Conservation (phyloP, 1,140 invertebrate genomes). For the Dreissena polymorpha region DNA sequence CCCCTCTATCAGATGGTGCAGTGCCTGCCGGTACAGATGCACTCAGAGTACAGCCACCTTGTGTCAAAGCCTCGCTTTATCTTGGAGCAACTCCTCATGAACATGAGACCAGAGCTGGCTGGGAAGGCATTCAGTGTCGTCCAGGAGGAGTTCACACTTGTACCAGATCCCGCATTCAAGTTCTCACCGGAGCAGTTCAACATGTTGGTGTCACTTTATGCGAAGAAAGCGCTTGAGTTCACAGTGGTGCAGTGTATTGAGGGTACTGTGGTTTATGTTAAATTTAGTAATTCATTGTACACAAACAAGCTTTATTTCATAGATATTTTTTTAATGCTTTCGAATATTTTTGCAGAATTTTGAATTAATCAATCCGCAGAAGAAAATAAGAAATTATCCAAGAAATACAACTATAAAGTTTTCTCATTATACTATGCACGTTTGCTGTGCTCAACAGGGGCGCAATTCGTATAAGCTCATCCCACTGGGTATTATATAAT, state of each 20-base stretch:
- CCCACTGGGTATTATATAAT: too few relatives aligned
- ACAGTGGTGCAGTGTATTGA: slow-evolving; percentile 65
- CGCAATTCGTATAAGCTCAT: too few relatives aligned
- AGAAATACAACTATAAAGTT: too few relatives aligned
- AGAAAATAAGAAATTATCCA: too few relatives aligned
- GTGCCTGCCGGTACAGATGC: slow-evolving; percentile 67
- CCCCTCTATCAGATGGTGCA: slow-evolving; percentile 75
- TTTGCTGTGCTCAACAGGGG: too few relatives aligned
- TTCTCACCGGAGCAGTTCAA: slow-evolving; percentile 72
- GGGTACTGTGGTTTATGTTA: slow-evolving; percentile 26
- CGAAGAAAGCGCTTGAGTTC: slow-evolving; percentile 74
- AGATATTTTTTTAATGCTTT: not conserved
- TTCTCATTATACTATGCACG: too few relatives aligned
- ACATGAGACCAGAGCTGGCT: slow-evolving; percentile 77
- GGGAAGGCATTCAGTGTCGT: slow-evolving; percentile 71
- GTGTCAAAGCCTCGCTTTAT: slow-evolving; percentile 74
- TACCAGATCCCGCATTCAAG: slow-evolving; percentile 55
- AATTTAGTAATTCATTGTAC: too few relatives aligned
- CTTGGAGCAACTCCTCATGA: slow-evolving; percentile 79
- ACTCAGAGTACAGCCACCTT: slow-evolving; percentile 73
- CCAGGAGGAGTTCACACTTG: slow-evolving; percentile 62
- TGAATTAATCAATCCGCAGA: too few relatives aligned
- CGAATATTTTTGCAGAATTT: too few relatives aligned
- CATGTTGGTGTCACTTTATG: slow-evolving; percentile 72
- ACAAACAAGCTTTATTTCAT: too few relatives aligned